Evolutionary conservation across 2,888 invertebrate species (phyloP).

Genomic region (Caenorhabditis panamensis): DNA sequence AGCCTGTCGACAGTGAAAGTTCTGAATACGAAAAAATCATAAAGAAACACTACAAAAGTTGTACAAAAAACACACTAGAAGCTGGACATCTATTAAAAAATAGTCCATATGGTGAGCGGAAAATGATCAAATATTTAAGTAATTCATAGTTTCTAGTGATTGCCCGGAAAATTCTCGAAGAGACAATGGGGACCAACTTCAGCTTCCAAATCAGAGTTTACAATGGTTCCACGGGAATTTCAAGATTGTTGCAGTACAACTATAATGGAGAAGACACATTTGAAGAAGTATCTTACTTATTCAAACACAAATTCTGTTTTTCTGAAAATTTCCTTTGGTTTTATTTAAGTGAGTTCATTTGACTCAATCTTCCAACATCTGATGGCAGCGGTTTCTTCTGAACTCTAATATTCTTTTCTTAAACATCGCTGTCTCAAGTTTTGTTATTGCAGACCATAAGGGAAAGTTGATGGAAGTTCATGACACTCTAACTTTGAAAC

Average conservation of each 20-base stretch:
- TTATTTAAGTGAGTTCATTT: neutral
- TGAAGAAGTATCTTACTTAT: neutral
- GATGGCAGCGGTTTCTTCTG: too few relatives aligned
- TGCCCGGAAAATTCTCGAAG: too few relatives aligned
- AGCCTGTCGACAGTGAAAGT: neutral
- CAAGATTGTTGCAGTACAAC: too few relatives aligned
- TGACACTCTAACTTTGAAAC: neutral
- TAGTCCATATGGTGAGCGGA: too few relatives aligned
- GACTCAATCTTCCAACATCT: too few relatives aligned
- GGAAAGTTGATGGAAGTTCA: neutral
- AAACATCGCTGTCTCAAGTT: neutral
- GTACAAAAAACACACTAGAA: too few relatives aligned
- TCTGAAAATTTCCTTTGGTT: slow-evolving; percentile 1
- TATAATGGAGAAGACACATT: neutral
- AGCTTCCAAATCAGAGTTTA: neutral
- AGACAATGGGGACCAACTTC: too few relatives aligned
- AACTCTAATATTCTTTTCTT: too few relatives aligned
- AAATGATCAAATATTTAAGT: too few relatives aligned
- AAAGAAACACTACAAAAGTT: neutral
- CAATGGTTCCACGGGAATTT: neutral
- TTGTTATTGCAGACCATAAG: neutral
- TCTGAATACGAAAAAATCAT: neutral
- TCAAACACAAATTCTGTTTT: neutral
- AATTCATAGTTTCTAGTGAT: too few relatives aligned
- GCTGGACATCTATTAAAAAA: too few relatives aligned